phyloP scores from a whole-genome alignment of 2,888 invertebrate species.

The Drepana falcataria region DNA sequence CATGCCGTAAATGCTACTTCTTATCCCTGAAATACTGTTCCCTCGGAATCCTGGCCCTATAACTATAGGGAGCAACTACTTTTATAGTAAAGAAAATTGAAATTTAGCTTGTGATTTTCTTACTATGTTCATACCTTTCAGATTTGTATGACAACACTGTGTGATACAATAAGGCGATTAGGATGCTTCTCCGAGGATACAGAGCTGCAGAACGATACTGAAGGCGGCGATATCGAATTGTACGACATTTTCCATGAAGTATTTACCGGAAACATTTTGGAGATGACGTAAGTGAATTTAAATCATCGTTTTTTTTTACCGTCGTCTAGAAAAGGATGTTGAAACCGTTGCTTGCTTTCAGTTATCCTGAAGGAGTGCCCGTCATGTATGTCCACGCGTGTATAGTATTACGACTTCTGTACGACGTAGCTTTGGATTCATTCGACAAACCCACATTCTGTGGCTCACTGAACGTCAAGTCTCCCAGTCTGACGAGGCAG shows the following conservation, averaged over 20 bases:
- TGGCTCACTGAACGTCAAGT: constrained; percentile 82
- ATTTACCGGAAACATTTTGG: constrained; percentile 87
- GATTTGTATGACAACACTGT: constrained; percentile 96
- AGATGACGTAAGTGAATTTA: constrained; percentile 77
- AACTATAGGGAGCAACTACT: no score
- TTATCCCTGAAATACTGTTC: no score
- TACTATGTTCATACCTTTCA: constrained; percentile 39
- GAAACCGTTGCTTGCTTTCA: constrained; percentile 31
- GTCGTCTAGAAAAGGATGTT: no score
- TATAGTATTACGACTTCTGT: constrained; percentile 90
- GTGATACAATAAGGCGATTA: constrained; percentile 93
- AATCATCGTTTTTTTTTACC: neutral
- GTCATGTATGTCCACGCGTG: constrained; percentile 89
- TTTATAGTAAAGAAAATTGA: no score
- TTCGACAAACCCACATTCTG: constrained; percentile 92
- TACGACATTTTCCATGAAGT: constrained; percentile 83
- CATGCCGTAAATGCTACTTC: no score
- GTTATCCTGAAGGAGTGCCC: constrained; percentile 86
- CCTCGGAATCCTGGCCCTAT: no score
- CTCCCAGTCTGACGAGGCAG: constrained; percentile 81
- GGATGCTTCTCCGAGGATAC: constrained; percentile 89
- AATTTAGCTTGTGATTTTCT: no score
- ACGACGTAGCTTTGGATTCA: constrained; percentile 96
- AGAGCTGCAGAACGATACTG: constrained; percentile 62
- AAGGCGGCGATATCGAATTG: constrained; percentile 58